phyloP scores from a whole-genome alignment of 2,888 invertebrate species.

The Orgyia antiqua region DNA sequence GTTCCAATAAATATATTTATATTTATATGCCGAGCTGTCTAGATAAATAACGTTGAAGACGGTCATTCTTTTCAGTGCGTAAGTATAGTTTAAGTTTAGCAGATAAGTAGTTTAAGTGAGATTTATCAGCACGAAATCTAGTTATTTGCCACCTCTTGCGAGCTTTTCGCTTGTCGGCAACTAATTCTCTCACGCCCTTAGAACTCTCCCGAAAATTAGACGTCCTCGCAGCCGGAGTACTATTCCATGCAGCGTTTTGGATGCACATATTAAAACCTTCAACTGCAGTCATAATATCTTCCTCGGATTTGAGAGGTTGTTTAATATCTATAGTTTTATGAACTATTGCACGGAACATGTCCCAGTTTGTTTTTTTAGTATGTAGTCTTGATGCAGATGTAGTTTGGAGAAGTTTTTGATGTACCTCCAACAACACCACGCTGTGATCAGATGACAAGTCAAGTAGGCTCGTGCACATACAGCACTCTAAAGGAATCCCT shows the following conservation, averaged over 20 bases:
- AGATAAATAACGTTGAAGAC: no score
- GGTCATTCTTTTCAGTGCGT: no score
- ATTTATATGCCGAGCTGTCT: no score
- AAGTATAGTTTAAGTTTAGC: no score
- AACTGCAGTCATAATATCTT: neutral
- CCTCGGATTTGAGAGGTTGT: neutral
- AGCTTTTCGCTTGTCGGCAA: no score
- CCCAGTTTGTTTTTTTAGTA: neutral
- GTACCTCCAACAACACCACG: neutral
- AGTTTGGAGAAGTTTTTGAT: no score
- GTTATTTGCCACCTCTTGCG: neutral
- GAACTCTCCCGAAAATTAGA: neutral
- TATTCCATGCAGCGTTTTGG: no score
- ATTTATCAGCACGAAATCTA: no score
- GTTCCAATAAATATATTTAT: no score
- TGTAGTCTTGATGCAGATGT: neutral
- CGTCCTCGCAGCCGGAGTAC: neutral
- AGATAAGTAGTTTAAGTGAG: no score
- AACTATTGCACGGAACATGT: no score
- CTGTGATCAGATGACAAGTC: conserved; percentile 3
- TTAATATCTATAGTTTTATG: neutral
- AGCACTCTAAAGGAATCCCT: neutral
- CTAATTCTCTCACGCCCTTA: neutral
- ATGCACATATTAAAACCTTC: neutral
- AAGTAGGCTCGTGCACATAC: neutral